Conservation (phyloP, 2,888 invertebrate genomes). For the Machimus rusticus region DNA sequence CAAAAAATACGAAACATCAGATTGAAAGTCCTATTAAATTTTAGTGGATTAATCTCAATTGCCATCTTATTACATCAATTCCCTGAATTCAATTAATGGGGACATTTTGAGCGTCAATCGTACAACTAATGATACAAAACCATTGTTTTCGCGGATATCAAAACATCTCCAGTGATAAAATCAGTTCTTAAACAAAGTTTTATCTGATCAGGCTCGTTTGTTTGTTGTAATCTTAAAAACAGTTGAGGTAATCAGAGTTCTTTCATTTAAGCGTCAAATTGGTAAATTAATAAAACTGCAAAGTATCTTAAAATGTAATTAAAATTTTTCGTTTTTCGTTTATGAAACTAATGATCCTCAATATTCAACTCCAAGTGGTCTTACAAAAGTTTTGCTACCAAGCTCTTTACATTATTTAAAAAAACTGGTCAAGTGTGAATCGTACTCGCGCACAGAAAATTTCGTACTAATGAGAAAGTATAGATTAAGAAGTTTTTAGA, state of each 20-base stretch:
- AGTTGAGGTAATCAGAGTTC: background rate
- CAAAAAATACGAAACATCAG: background rate
- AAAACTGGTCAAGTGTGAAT: too few relatives aligned
- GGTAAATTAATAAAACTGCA: background rate
- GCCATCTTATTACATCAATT: background rate
- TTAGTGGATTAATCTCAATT: background rate
- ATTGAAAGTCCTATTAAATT: background rate
- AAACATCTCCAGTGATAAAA: background rate
- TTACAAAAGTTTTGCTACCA: too few relatives aligned
- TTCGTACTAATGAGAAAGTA: too few relatives aligned
- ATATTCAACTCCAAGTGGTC: too few relatives aligned
- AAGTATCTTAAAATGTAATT: too few relatives aligned
- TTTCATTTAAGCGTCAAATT: background rate
- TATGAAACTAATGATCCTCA: too few relatives aligned
- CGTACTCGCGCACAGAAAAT: too few relatives aligned
- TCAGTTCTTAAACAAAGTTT: background rate
- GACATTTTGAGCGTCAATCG: background rate
- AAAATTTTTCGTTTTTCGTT: too few relatives aligned
- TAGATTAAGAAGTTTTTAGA: too few relatives aligned
- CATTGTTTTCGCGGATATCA: background rate
- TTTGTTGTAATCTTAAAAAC: background rate
- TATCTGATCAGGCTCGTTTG: background rate
- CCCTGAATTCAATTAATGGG: background rate
- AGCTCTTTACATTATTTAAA: too few relatives aligned
- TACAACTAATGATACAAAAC: background rate